Evolutionary conservation across 2,888 invertebrate species (phyloP).

Genomic region (Ormyrus nitidulus): DNA sequence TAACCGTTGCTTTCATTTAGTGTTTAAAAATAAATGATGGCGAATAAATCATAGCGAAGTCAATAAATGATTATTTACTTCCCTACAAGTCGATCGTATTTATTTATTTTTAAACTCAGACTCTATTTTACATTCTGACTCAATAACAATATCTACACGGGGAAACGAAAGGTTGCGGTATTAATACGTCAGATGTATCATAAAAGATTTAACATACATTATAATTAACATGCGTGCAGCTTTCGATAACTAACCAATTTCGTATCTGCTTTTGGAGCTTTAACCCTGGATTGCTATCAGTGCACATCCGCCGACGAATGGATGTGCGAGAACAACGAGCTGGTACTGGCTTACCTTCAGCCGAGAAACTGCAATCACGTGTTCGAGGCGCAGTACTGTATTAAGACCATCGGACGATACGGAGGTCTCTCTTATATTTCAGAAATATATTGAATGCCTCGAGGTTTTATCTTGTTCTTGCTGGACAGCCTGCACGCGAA

Average conservation of each 20-base stretch:
- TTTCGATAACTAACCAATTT: not conserved
- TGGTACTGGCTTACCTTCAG: constrained; percentile 79
- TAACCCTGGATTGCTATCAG: constrained; percentile 83
- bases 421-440: constrained; percentile 66
- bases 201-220: too few relatives aligned
- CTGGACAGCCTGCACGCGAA: too few relatives aligned
- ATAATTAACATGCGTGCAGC: not conserved
- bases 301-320: constrained; percentile 83
- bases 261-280: constrained; percentile 58
- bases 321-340: constrained; percentile 81
- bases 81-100: too few relatives aligned
- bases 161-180: too few relatives aligned
- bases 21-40: too few relatives aligned
- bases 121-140: too few relatives aligned
- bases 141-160: too few relatives aligned
- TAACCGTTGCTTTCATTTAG: too few relatives aligned
- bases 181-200: too few relatives aligned
- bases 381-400: constrained; percentile 88
- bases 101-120: too few relatives aligned
- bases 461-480: not conserved
- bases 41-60: too few relatives aligned
- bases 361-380: constrained; percentile 84
- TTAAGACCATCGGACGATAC: constrained; percentile 80
- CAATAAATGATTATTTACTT: too few relatives aligned
- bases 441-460: not conserved